phyloP scores from a whole-genome alignment of 2,888 invertebrate species.

The Phyto melanocephala region DNA sequence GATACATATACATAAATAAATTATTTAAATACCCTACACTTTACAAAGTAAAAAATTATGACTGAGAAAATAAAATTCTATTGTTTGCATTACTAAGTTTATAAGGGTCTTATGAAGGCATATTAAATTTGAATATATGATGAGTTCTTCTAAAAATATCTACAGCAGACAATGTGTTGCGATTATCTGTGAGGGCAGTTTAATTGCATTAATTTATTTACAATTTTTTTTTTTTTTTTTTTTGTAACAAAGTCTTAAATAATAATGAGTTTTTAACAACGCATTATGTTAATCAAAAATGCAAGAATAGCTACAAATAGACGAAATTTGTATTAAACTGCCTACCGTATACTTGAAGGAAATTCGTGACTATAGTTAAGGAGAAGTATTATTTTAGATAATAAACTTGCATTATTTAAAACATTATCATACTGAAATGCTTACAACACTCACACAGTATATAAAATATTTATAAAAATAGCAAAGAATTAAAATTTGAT shows the following conservation, averaged over 20 bases:
- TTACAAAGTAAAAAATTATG: neutral
- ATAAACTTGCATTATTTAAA: too few relatives aligned
- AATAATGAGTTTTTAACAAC: neutral
- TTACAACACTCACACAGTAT: too few relatives aligned
- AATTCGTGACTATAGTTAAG: too few relatives aligned
- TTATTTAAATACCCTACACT: constrained; percentile 43
- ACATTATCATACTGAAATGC: too few relatives aligned
- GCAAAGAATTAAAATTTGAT: too few relatives aligned
- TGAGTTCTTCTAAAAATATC: constrained; percentile 10
- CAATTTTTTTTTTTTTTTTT: neutral
- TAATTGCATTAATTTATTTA: constrained; percentile 13
- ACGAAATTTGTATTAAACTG: too few relatives aligned
- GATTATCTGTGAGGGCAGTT: neutral
- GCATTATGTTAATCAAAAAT: neutral
- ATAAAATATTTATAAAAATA: too few relatives aligned
- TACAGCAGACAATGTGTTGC: neutral
- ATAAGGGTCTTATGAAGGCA: neutral
- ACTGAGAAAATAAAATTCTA: neutral
- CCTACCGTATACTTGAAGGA: too few relatives aligned
- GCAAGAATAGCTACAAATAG: neutral
- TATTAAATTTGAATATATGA: constrained; percentile 1
- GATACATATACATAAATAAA: neutral
- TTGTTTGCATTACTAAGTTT: neutral
- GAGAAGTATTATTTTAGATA: too few relatives aligned
- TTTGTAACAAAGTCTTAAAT: neutral